Evolutionary conservation across 2,113 vertebrate genomes (phyloP).

Genomic region (sheep (Ovis aries)): DNA sequence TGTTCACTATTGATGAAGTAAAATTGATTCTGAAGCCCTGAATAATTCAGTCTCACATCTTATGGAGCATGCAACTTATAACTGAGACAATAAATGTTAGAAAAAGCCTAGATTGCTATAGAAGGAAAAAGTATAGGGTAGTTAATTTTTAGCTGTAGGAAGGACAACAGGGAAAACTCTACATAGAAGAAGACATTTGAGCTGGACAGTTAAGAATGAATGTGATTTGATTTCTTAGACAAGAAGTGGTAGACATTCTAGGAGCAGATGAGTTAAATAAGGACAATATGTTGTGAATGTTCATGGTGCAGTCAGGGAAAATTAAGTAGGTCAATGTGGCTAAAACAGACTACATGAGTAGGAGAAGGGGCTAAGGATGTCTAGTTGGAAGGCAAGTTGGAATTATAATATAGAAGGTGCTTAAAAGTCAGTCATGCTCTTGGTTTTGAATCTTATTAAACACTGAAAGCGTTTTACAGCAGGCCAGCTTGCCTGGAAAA

Average conservation of each 20-base stretch:
- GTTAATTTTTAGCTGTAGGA: neutral
- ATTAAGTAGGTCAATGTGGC: neutral
- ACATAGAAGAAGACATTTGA: neutral
- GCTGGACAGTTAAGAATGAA: neutral
- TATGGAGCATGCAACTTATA: neutral
- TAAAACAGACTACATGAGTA: neutral
- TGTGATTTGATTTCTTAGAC: neutral
- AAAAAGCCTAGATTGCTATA: neutral
- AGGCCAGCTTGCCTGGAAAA: neutral
- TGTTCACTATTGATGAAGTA: neutral
- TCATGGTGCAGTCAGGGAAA: neutral
- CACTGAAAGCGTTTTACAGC: neutral
- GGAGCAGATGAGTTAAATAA: neutral
- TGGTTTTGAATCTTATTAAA: neutral
- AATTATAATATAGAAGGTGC: neutral
- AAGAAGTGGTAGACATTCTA: neutral
- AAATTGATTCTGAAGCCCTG: neutral
- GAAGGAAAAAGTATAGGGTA: neutral
- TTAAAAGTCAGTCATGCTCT: neutral
- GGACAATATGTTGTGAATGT: neutral
- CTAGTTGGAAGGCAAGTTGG: neutral
- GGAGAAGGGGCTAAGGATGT: neutral
- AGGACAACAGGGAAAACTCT: neutral
- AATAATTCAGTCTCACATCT: constrained; percentile 8
- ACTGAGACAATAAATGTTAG: neutral